Evolutionary conservation across 1,140 invertebrate genomes (phyloP), one percentile per base, ranked within the genome.

Genomic region (Cyphomyrmex costatus): DNA sequence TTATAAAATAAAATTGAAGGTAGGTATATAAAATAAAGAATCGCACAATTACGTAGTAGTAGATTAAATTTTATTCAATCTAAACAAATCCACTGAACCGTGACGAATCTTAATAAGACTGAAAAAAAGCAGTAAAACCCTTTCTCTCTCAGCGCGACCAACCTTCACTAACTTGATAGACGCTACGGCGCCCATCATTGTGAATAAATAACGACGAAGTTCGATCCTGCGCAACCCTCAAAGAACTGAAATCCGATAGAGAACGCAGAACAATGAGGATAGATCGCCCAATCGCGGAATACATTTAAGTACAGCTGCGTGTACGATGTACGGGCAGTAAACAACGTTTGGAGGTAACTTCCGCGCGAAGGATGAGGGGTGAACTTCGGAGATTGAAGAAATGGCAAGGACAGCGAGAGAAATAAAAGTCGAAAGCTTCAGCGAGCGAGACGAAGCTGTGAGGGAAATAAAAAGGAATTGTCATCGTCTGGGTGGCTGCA

Each of bases 381-480:
- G 58, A 16, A 7, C 36, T 24, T 4, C 65, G 65, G n/a, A n/a
- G 21, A 68, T 49, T 68, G 65, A 77, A 53, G 58, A 65, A 49
- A 71, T 30, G 61, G 42, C 19, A 33, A 24, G 21, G 33, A 36
- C 27, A 36, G 56, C 30, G 58, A 21, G 30, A 79, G 78, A 77
- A 80, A 84, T 88, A 86, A 88, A 91, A 87, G 86, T 89, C 61
- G 76, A 86, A 87, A 89, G 85, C 74, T 42, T 36, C 65, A 80
- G 58, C 30, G 78, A 85, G 51, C 61, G 78, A 89, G 63, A 88
- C 71, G 74, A 88, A 61, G 70, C 79, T 85, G 49, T 36, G 21
- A 86, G 70, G 65, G 68, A 87, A 89, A 93, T 93, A 94, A 94
- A 94, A 93, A 92, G 89, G 84, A 92, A 93, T 92, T 93, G 92